Percentiles rank a stretch among this genome's conserved stretches.
Conservation (phyloP, 2,113 vertebrate species). For the Lamprologus ornatipinnis region DNA sequence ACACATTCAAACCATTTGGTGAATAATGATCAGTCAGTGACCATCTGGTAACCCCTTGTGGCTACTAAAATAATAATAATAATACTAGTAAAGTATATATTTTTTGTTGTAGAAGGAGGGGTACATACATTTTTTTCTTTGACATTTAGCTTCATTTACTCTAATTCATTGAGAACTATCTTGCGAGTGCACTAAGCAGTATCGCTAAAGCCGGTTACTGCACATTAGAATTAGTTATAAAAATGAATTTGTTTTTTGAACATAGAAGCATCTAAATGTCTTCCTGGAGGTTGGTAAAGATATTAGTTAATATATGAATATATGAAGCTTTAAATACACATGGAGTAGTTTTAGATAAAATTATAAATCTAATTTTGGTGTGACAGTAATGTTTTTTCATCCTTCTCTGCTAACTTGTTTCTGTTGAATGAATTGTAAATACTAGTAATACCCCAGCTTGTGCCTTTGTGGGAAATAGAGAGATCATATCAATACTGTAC, state of each 20-base stretch:
- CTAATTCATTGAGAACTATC: neutral
- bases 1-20: neutral
- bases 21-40: neutral
- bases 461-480: neutral
- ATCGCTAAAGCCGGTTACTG: neutral
- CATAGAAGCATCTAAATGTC: neutral
- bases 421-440: neutral
- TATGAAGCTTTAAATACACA: neutral
- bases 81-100: neutral
- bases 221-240: neutral
- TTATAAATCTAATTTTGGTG: neutral
- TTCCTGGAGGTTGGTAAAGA: neutral
- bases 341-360: neutral
- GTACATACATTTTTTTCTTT: neutral
- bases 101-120: rapidly evolving
- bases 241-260: neutral
- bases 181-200: neutral
- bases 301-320: neutral
- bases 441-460: neutral
- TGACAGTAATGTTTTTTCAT: neutral
- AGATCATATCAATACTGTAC: neutral
- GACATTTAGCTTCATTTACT: neutral
- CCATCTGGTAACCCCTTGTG: neutral
- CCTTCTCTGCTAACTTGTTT: neutral
- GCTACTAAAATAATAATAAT: neutral